These are phyloP conservation scores for Procambarus clarkii DNA, from an alignment of 1,140 invertebrate genomes.

Conservation along the genomic window DNA sequence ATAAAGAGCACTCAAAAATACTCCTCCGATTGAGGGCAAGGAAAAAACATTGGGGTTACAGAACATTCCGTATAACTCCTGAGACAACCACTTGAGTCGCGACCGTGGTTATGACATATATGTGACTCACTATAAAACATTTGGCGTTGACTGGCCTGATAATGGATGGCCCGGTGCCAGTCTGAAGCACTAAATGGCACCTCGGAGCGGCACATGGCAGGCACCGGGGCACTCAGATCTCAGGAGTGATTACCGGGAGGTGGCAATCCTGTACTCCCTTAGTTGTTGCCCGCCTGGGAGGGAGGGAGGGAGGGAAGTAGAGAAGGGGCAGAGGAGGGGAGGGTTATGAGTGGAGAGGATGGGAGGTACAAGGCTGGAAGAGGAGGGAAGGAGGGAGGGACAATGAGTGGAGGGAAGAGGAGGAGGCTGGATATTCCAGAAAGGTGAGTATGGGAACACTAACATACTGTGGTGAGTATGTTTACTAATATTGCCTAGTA, in stretches of 20 bases:
- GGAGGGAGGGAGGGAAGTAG: background rate
- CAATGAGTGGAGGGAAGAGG: background rate
- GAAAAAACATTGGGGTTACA: slow-evolving; percentile 20
- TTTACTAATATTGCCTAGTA: background rate
- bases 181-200: slow-evolving; percentile 46
- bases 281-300: background rate
- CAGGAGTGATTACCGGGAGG: slow-evolving; percentile 40
- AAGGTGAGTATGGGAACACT: background rate
- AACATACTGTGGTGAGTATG: background rate
- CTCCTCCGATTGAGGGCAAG: background rate
- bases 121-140: background rate
- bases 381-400: background rate
- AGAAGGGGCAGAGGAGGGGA: background rate
- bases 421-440: background rate
- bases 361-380: too few relatives aligned
- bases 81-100: slow-evolving; percentile 28
- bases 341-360: too few relatives aligned
- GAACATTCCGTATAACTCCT: background rate
- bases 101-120: background rate
- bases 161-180: slow-evolving; percentile 44
- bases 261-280: background rate
- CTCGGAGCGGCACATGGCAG: slow-evolving; percentile 54
- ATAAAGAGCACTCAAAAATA: slow-evolving; percentile 31
- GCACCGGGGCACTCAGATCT: slow-evolving; percentile 21
- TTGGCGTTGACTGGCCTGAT: slow-evolving; percentile 34